Percentiles rank a stretch among this genome's conserved stretches.
Evolutionary conservation across 2,113 vertebrate genomes (phyloP).

Genomic region (Petrocephalus microphthalmus): DNA sequence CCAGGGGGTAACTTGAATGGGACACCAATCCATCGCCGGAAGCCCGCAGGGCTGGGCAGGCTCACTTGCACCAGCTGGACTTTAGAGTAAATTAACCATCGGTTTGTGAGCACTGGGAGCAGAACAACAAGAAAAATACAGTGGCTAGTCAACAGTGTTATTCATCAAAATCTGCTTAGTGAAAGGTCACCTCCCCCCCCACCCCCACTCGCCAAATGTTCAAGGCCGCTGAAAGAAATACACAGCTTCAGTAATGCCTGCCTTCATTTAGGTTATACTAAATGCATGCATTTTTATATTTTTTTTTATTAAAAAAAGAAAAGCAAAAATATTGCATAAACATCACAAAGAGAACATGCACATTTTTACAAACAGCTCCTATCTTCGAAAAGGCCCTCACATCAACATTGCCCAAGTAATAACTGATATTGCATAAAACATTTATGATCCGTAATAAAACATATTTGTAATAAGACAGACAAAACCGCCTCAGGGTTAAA

Average conservation of each 20-base stretch:
- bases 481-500: not conserved
- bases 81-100: slow-evolving; percentile 4
- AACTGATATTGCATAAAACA: slow-evolving; percentile 11
- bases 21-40: not conserved
- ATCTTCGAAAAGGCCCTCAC: not conserved
- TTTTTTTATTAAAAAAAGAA: not conserved
- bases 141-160: not conserved
- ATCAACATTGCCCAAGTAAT: not conserved
- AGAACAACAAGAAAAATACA: not conserved
- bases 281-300: not conserved
- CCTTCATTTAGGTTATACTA: not conserved
- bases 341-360: not conserved
- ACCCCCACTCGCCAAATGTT: not conserved
- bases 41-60: not conserved
- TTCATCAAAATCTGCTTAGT: slow-evolving; percentile 13
- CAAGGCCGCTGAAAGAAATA: not conserved
- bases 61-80: not conserved
- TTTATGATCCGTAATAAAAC: slow-evolving; percentile 1
- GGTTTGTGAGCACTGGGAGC: not conserved
- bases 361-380: not conserved
- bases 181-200: slow-evolving; percentile 6
- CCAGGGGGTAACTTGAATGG: not conserved
- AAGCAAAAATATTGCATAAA: not conserved
- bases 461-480: not conserved
- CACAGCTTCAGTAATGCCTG: not conserved